phyloP scores from a whole-genome alignment of 2,888 invertebrate genomes.

The Meta bourneti region DNA sequence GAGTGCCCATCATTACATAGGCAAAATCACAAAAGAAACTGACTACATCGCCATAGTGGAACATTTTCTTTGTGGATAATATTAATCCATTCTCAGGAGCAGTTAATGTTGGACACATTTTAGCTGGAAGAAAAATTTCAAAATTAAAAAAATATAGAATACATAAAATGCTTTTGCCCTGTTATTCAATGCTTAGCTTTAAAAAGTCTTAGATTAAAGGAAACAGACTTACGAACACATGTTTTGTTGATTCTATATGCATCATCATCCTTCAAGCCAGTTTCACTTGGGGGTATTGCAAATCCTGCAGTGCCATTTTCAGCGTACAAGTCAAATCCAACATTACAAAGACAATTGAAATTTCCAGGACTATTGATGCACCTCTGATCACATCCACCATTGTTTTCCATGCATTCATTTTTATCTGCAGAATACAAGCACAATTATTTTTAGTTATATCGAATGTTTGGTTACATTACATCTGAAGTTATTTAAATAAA shows the following conservation, averaged over 20 bases:
- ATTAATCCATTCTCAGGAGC: slow-evolving; percentile 92
- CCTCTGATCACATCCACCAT: slow-evolving; percentile 96
- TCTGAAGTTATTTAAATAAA: background rate
- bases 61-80: slow-evolving; percentile 88
- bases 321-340: slow-evolving; percentile 93
- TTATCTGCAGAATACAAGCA: slow-evolving; percentile 83
- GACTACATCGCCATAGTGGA: slow-evolving; percentile 93
- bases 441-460: background rate
- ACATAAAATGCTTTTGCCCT: background rate
- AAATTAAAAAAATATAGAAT: background rate
- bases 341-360: slow-evolving; percentile 92
- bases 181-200: background rate
- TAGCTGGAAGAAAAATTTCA: slow-evolving; percentile 81
- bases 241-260: slow-evolving; percentile 94
- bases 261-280: slow-evolving; percentile 93
- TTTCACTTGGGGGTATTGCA: slow-evolving; percentile 89
- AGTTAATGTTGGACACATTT: slow-evolving; percentile 90
- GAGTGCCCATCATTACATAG: slow-evolving; percentile 92
- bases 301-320: slow-evolving; percentile 95
- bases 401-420: slow-evolving; percentile 91
- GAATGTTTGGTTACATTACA: too few species aligned
- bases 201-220: background rate
- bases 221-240: slow-evolving; percentile 86
- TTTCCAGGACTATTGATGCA: slow-evolving; percentile 94
- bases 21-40: slow-evolving; percentile 97